These are phyloP conservation scores for Nephotettix cincticeps DNA, from an alignment of 1,140 invertebrate species.

Conservation along the genomic window DNA sequence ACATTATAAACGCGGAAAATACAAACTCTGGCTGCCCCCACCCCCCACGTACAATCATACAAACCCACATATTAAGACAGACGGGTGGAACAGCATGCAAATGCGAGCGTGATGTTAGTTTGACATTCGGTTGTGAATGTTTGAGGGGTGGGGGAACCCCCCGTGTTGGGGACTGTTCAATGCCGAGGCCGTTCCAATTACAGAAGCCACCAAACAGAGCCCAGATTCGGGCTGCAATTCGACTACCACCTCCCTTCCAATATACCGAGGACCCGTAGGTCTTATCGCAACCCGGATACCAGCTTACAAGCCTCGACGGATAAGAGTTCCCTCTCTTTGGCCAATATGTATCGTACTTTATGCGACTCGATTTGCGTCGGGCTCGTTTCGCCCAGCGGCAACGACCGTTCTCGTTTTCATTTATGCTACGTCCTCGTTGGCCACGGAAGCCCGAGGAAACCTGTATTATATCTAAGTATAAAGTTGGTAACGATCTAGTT, in stretches of 20 bases:
- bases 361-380: background rate
- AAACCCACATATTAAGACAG: background rate
- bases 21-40: too few relatives aligned
- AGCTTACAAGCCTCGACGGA: background rate
- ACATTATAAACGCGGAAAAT: too few relatives aligned
- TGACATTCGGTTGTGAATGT: background rate
- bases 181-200: background rate
- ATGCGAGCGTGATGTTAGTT: background rate
- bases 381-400: too few relatives aligned
- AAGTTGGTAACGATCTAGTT: too few relatives aligned
- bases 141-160: background rate
- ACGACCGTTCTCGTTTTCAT: too few relatives aligned
- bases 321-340: background rate
- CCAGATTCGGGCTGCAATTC: background rate
- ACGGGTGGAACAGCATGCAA: background rate
- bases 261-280: background rate
- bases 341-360: background rate
- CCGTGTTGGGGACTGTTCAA: background rate
- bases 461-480: too few relatives aligned
- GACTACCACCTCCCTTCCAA: background rate
- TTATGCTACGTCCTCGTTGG: too few relatives aligned
- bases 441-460: too few relatives aligned
- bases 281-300: background rate
- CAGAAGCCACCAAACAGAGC: constrained; percentile 6
- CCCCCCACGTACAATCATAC: too few relatives aligned